Evolutionary conservation across 2,113 vertebrate species (phyloP), one percentile per base, ranked within the genome.

Genomic region (Rhinoderma darwinii): DNA sequence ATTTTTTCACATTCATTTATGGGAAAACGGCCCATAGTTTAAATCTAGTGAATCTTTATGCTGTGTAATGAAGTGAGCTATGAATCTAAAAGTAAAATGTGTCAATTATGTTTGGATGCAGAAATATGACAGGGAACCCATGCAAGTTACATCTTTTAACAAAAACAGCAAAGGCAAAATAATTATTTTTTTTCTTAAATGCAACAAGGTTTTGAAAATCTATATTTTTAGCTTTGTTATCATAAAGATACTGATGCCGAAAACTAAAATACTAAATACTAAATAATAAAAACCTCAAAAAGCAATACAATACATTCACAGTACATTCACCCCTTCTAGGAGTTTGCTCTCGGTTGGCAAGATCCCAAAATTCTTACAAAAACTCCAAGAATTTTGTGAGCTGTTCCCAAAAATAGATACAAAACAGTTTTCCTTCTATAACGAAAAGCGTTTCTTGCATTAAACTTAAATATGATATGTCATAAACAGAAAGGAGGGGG

Each of bases 271-370:
- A n/a, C 68, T 63, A 86, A 81, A 47, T 3, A 27, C 44, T 22
- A 73, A 74, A 70, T 72, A 25, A 43, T 41, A 73, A 61, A 37
- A 51, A 50, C 27, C n/a, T 39, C 47, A 44, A 63, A 84, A 35
- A 75, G 30, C 12, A 87, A 75, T 39, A 82, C 39, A 50, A 18
- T 63, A 82, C 86, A 87, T 82, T 87, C 86, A 87, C 39, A 30
- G 20, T 63, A 35, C 50, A 37, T 87, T 82, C 50, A 75, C 30
- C 70, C 78, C 44, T 77, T 41, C n/a, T 18, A 8, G 41, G 39
- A 56, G 20, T 66, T 82, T 82, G 75, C 37, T 86, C 30, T 73
- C n/a, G 3, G 17, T 75, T 82, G 50, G 50, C 27, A 59, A 30
- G 35, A 82, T 70, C 39, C 47, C 50, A 74, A 73, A 35, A 54